phyloP scores from a whole-genome alignment of 2,797 vertebrate genomes.

The Catamblyrhynchus diadema region DNA sequence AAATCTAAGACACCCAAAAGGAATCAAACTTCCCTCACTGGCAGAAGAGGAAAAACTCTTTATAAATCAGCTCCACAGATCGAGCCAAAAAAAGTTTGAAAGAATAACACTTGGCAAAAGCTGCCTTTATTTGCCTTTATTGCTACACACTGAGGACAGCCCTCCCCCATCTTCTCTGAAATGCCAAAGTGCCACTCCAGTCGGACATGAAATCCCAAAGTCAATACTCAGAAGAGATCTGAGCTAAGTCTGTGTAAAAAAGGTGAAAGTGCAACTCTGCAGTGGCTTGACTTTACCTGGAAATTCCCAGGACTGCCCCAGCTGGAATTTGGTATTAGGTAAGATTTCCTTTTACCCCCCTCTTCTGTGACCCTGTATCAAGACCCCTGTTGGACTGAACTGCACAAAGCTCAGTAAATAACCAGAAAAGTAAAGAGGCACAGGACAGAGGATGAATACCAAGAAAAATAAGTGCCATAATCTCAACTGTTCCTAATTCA shows the following conservation, averaged over 20 bases:
- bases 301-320: background rate
- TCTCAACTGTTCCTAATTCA: background rate
- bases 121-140: background rate
- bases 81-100: background rate
- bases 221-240: background rate
- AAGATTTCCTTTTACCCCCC: background rate
- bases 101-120: background rate
- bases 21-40: background rate
- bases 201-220: background rate
- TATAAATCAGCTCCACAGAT: background rate
- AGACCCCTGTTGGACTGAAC: background rate
- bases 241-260: background rate
- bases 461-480: background rate
- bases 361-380: background rate
- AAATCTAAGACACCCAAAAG: background rate
- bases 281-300: background rate
- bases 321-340: background rate
- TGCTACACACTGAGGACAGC: background rate
- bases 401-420: background rate
- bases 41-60: background rate
- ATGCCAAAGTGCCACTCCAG: background rate
- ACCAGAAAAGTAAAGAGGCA: background rate
- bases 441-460: background rate
- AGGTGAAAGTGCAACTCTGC: constrained; percentile 33
- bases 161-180: background rate